Conservation (phyloP, 2,797 vertebrate species). For the Pipistrellus pipistrellus region DNA sequence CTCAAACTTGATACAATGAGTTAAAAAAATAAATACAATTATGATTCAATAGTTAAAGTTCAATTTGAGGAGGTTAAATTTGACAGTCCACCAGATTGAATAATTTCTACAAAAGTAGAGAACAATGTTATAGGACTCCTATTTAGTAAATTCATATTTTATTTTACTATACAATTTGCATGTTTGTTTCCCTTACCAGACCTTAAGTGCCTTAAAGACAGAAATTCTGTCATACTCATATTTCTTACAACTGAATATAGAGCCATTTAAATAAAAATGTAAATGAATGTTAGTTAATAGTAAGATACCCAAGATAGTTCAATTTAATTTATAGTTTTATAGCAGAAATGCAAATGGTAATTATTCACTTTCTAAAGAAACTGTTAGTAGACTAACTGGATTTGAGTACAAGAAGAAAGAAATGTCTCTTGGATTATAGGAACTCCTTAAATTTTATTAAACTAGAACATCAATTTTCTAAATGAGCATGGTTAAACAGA, state of each 20-base stretch:
- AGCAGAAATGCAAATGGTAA: conserved; percentile 60
- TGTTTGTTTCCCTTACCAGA: background rate
- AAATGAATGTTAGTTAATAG: conserved; percentile 61
- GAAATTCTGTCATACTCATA: conserved; percentile 18
- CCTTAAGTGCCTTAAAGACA: conserved; percentile 46
- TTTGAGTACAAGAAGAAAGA: conserved; percentile 64
- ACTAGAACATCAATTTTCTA: conserved; percentile 68
- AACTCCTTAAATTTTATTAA: conserved; percentile 66
- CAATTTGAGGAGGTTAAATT: background rate
- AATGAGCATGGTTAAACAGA: conserved; percentile 54
- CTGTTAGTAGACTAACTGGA: conserved; percentile 44
- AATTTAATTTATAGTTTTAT: conserved; percentile 55
- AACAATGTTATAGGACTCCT: background rate
- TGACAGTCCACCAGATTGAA: background rate
- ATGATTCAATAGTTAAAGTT: background rate
- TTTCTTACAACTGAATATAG: conserved; percentile 3
- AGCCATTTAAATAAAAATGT: conserved; percentile 52
- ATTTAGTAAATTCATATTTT: too few relatives aligned
- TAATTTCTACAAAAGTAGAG: conserved; percentile 31
- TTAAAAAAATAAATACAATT: conserved; percentile 19
- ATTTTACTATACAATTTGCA: background rate
- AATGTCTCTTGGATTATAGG: conserved; percentile 27
- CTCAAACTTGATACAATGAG: background rate
- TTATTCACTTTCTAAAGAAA: conserved; percentile 66
- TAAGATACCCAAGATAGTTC: conserved; percentile 54